phyloP scores from a whole-genome alignment of 1,140 invertebrate genomes.

The Phenacoccus solenopsis region DNA sequence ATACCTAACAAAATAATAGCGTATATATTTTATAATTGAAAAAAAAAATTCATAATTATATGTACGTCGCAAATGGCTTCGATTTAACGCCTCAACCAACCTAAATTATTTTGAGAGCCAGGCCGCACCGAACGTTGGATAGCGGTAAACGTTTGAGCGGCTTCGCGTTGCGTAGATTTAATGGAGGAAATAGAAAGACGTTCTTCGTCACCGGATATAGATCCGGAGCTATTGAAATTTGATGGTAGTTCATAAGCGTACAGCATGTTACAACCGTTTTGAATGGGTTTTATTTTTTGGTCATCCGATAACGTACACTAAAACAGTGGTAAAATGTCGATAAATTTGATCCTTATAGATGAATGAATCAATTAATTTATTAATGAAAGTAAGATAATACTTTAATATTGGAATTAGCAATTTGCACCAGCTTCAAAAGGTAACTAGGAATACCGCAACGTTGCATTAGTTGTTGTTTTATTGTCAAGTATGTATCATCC shows the following conservation, averaged over 20 bases:
- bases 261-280: constrained; percentile 33
- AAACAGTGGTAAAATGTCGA: constrained; percentile 33
- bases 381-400: too few species aligned
- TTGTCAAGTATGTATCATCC: constrained; percentile 56
- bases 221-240: constrained; percentile 21
- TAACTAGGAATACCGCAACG: constrained; percentile 47
- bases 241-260: constrained; percentile 42
- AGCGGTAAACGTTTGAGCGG: constrained; percentile 35
- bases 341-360: background rate
- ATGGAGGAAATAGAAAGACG: constrained; percentile 26
- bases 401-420: constrained; percentile 51
- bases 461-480: constrained; percentile 54
- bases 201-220: constrained; percentile 28
- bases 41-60: background rate
- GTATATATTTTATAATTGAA: too few species aligned
- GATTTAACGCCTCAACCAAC: background rate
- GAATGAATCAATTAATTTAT: background rate
- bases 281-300: constrained; percentile 37
- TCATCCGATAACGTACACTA: constrained; percentile 38
- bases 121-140: constrained; percentile 35
- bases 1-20: constrained; percentile 6
- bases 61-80: too few species aligned
- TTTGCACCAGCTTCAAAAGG: constrained; percentile 53
- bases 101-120: constrained; percentile 18
- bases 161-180: constrained; percentile 27